These are phyloP conservation scores for Acestrorhynchus altus DNA, from an alignment of 2,797 vertebrate genomes.

Conservation along the genomic window DNA sequence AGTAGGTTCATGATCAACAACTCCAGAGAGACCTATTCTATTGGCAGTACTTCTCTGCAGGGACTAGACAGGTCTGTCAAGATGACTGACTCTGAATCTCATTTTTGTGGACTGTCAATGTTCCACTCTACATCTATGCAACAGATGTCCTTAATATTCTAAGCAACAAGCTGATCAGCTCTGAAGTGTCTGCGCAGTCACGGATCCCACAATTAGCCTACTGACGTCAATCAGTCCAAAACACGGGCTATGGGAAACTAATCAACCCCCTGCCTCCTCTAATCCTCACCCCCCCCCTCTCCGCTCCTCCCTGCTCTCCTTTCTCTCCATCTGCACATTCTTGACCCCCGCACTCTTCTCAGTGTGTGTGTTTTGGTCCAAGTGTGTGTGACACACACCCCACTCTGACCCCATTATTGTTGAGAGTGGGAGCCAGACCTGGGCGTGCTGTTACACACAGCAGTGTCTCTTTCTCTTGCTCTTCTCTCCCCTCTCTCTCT, in stretches of 20 bases:
- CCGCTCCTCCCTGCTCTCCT: neutral
- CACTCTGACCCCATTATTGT: conserved; percentile 47
- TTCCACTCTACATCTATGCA: conserved; percentile 15
- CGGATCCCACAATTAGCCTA: conserved; percentile 49
- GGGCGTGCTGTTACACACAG: conserved; percentile 42
- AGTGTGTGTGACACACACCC: conserved; percentile 17
- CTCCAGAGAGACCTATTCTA: too few species aligned
- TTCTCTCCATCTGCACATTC: conserved; percentile 40
- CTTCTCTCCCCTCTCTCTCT: neutral
- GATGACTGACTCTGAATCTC: too few species aligned
- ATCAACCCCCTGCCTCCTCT: conserved; percentile 37
- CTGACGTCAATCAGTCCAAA: conserved; percentile 48
- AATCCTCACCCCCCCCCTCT: neutral
- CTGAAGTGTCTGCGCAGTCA: conserved; percentile 29
- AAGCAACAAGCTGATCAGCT: conserved; percentile 30
- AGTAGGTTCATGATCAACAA: too few species aligned
- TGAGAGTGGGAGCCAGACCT: conserved; percentile 49
- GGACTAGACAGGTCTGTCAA: too few species aligned
- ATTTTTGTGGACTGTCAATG: too few species aligned
- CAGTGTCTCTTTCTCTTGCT: conserved; percentile 45
- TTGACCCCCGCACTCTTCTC: conserved; percentile 36
- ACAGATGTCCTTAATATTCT: conserved; percentile 28
- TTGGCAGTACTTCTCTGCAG: too few species aligned
- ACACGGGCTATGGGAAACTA: conserved; percentile 47
- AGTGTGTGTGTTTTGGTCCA: conserved; percentile 44